Evolutionary conservation across 53 echinoderm and acorn worm species (phyloP), one percentile per base, ranked within the genome.

Genomic region (Pentamera pediparva): DNA sequence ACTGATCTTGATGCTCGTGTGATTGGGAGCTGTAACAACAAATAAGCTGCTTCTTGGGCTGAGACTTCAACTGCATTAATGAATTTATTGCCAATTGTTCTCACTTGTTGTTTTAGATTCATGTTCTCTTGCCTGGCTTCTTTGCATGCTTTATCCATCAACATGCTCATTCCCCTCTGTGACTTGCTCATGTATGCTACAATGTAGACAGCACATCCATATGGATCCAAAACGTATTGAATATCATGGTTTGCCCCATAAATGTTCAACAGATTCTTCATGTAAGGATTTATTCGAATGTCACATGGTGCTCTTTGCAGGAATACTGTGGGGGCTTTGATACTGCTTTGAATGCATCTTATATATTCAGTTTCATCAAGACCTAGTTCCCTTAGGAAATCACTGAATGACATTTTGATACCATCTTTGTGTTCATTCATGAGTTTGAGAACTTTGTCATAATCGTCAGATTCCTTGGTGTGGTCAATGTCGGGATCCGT

Each of bases 171-270:
- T 32, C 79, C 69, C 26, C 69, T 34, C 30, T 79, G 69, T 55
- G 79, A 79, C 25, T 79, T 79, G 20, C 70, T 79, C 79, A 79
- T 79, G 34, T 79, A 79, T 26, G 79, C 70, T 8, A 69, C 79
- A 70, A 79, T 79, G 27, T 79, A 79, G 1, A 79, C 70, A 70
- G 79, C 79, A 75, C 76, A 61, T 60, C 61, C 61, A 35, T 75
- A 75, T 33, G 56, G 75, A 57, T 75, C 75, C n/a, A 59, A 58
- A 35, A 75, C 59, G 25, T 27, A 75, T 39, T 75, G 75, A 10
- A 75, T 75, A 15, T 75, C 75, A 75, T 75, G 75, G 25, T 75
- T 75, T 3, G 75, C 75, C 6, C 34, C 34, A 61, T 61, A 61
- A 2, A 32, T 32, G 32, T 32, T 17, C 1, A 61, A 9, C 1